A percentile compares a stretch with the other conserved stretches of the same genome.
phyloP scores from a whole-genome alignment of 2,113 vertebrate genomes.

The Furnarius figulus region DNA sequence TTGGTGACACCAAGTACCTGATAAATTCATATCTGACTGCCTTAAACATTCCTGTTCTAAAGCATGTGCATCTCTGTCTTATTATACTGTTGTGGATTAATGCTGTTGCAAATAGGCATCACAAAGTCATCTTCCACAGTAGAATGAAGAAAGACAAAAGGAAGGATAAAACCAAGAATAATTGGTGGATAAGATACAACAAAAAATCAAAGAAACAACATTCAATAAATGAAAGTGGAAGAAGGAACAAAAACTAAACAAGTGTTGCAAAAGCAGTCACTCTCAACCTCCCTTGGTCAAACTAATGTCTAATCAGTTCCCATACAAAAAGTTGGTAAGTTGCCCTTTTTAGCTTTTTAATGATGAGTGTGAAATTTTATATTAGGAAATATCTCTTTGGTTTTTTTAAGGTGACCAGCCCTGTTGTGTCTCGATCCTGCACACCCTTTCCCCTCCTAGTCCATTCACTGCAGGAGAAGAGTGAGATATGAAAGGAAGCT shows the following conservation, averaged over 20 bases:
- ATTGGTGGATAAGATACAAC: not conserved
- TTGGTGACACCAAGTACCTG: not conserved
- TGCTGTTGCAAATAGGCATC: not conserved
- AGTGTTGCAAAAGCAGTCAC: not conserved
- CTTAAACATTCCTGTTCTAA: not conserved
- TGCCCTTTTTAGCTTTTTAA: fast-evolving
- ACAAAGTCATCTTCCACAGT: fast-evolving
- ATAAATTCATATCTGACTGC: not conserved
- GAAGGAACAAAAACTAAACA: not conserved
- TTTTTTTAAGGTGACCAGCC: not conserved
- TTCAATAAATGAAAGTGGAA: not conserved
- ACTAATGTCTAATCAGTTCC: fast-evolving
- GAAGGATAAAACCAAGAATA: not conserved
- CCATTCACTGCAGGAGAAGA: not conserved
- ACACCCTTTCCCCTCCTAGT: fast-evolving
- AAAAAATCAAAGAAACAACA: not conserved
- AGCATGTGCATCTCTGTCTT: not conserved
- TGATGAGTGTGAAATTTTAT: not conserved
- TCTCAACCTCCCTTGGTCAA: no score
- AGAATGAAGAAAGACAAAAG: not conserved
- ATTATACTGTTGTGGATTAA: not conserved
- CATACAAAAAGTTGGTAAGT: not conserved
- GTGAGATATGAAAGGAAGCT: not conserved
- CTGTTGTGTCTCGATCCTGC: fast-evolving
- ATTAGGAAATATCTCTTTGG: not conserved